Conservation (phyloP, 2,888 invertebrate genomes). For the Cephus pygmeus region DNA sequence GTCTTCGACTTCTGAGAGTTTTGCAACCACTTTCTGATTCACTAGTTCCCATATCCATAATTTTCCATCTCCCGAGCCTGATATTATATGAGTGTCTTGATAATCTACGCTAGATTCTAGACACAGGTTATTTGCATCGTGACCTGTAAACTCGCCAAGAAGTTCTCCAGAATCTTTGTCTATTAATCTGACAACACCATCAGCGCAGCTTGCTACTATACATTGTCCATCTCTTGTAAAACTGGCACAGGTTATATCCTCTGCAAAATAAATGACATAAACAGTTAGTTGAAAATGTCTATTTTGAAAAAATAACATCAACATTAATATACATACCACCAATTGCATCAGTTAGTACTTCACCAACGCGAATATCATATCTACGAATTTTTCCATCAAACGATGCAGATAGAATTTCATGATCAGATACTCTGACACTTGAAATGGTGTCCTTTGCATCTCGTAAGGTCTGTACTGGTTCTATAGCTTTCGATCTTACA, state of each 20-base stretch:
- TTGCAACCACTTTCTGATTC: conserved; percentile 71
- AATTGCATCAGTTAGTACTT: conserved; percentile 84
- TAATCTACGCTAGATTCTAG: conserved; percentile 88
- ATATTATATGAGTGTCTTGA: conserved; percentile 86
- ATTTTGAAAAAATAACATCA: conserved; percentile 1
- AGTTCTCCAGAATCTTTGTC: conserved; percentile 89
- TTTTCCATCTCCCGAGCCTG: conserved; percentile 89
- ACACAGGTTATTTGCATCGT: conserved; percentile 83
- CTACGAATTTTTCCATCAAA: conserved; percentile 88
- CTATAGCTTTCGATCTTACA: conserved; percentile 73
- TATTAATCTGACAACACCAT: conserved; percentile 84
- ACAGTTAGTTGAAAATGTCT: conserved; percentile 9
- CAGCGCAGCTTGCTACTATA: conserved; percentile 84
- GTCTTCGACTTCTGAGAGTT: conserved; percentile 59
- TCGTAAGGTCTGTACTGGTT: conserved; percentile 84
- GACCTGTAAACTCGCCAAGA: conserved; percentile 83
- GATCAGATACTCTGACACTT: conserved; percentile 82
- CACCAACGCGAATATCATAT: conserved; percentile 92
- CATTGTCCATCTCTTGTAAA: conserved; percentile 96
- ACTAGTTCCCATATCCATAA: conserved; percentile 93
- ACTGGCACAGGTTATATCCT: conserved; percentile 83
- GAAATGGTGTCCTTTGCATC: conserved; percentile 95
- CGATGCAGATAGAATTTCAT: conserved; percentile 91
- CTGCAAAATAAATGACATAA: conserved; percentile 59
- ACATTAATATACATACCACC: conserved; percentile 71